A percentile compares a stretch with the other conserved stretches of the same genome.
These are phyloP conservation scores for Psittacula derbiana DNA, from an alignment of 2,797 vertebrate genomes.

Conservation along the genomic window DNA sequence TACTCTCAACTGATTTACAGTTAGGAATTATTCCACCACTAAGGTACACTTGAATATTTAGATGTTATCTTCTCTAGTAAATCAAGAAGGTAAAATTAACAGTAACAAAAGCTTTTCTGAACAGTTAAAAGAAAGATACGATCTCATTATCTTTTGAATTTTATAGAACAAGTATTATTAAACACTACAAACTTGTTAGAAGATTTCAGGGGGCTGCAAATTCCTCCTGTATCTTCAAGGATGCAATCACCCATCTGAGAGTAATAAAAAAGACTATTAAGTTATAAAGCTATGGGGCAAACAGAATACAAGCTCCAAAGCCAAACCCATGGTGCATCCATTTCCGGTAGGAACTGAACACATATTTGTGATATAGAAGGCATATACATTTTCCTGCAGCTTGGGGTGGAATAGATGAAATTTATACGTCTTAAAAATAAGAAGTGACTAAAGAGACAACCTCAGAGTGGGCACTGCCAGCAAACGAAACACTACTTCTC, in stretches of 20 bases:
- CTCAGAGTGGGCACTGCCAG: neutral
- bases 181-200: conserved; percentile 7
- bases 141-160: conserved; percentile 23
- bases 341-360: conserved; percentile 31
- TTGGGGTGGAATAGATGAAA: neutral
- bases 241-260: neutral
- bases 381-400: neutral
- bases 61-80: conserved; percentile 28
- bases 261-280: conserved; percentile 13
- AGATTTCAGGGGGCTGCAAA: conserved; percentile 12
- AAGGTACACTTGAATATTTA: neutral
- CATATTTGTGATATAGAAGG: neutral
- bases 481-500: neutral
- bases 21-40: neutral
- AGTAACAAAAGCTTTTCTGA: conserved; percentile 31
- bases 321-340: neutral
- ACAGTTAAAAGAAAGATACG: neutral
- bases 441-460: neutral
- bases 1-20: neutral
- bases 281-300: conserved; percentile 17
- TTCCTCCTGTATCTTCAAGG: conserved; percentile 16
- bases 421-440: neutral
- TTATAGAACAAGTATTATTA: conserved; percentile 56
- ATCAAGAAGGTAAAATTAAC: conserved; percentile 33
- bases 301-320: neutral